These are phyloP conservation scores for Dioctria linearis DNA, from an alignment of 2,888 invertebrate species.

Conservation along the genomic window DNA sequence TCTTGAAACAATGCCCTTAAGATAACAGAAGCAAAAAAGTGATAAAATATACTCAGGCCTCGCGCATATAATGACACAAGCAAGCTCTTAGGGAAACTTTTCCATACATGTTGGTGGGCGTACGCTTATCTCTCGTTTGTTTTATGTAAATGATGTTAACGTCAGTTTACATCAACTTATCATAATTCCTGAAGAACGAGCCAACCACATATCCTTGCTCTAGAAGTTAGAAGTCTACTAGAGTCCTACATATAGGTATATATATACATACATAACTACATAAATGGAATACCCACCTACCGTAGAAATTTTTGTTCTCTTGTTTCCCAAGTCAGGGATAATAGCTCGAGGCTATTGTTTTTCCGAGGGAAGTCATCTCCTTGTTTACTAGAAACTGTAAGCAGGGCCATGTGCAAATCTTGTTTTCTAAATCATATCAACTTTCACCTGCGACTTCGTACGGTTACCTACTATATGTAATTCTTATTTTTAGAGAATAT, in stretches of 20 bases:
- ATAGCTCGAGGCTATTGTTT: slow-evolving; percentile 35
- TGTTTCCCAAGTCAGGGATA: slow-evolving; percentile 18
- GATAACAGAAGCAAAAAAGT: not conserved
- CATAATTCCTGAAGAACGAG: slow-evolving; percentile 32
- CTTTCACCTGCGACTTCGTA: slow-evolving; percentile 14
- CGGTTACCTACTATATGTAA: no score
- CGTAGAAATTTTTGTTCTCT: slow-evolving; percentile 2
- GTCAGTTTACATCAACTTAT: slow-evolving; percentile 45
- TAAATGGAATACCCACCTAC: no score
- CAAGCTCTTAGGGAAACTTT: not conserved
- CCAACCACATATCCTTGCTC: slow-evolving; percentile 36
- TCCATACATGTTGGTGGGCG: not conserved
- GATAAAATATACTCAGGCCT: not conserved
- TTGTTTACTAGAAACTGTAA: slow-evolving; percentile 5
- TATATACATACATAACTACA: no score
- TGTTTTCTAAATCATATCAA: slow-evolving; percentile 34
- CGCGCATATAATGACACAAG: slow-evolving; percentile 4
- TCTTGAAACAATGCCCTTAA: not conserved
- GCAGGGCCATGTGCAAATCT: slow-evolving; percentile 11
- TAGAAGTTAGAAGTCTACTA: not conserved
- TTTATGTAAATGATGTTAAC: slow-evolving; percentile 40
- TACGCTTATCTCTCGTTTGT: slow-evolving; percentile 38
- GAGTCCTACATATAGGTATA: no score
- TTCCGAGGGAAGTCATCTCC: slow-evolving; percentile 28
- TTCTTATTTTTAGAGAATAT: no score